Evolutionary conservation across 92 coral and sea anemone species (phyloP), one percentile per base, ranked within the genome.

Genomic region (Siderastrea radians): DNA sequence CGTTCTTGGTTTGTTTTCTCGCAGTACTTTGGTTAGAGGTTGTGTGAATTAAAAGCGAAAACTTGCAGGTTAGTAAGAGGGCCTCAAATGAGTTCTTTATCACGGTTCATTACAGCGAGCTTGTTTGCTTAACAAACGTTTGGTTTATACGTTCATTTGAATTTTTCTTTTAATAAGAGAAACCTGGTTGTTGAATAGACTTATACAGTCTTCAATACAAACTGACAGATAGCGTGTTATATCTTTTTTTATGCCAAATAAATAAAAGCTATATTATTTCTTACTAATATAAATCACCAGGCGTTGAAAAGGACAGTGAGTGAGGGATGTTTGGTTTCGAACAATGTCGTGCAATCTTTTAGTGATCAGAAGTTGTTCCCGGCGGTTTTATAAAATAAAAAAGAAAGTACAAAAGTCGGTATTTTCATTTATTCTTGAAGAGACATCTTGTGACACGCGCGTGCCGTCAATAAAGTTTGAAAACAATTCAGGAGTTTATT

Each of bases 71-170:
- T 12, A 1, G 13, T 46, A 38, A 52, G 55, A 52, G 8, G 73
- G n/a, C 73, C 9, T 44, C 73, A 68, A 68, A 77, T 60, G n/a
- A 61, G 16, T 49, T 64, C 19, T 67, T 38, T 52, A 52, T 15
- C 47, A 44, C 9, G 52, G 70, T 49, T 73, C 49, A 73, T 84
- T 74, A 73, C 3, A 43, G 74, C 15, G 2, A 49, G 80, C 73
- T 73, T 84, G 87, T 84, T 84, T 73, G 80, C 80, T 84, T 62
- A 60, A 57, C 68, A 60, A 49, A 61, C 62, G 26, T 71, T 72
- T 71, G 87, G 72, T 66, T 61, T 19, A 72, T 77, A 13, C 38
- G 59, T 57, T 68, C 53, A 57, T 17, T 57, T 70, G 45, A 15
- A 51, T 69, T 81, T 68, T 57, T 5, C 13, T 9, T 65, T 67